Percentiles rank a stretch among this genome's conserved stretches.
Evolutionary conservation across 2,888 invertebrate genomes (phyloP).

Genomic region (Lasioglossum lativentre): DNA sequence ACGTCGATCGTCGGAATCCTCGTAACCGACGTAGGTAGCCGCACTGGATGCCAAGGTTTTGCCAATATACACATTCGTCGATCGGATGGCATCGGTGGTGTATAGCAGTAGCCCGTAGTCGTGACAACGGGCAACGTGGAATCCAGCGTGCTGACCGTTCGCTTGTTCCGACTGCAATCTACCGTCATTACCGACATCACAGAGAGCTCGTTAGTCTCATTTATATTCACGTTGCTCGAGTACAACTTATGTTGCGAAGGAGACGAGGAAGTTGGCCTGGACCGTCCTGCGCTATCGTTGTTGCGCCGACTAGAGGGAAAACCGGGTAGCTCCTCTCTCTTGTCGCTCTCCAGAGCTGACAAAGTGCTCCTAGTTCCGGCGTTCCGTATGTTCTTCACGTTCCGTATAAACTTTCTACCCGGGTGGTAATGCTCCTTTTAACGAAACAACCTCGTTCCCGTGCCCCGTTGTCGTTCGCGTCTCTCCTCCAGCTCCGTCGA

Average conservation of each 20-base stretch:
- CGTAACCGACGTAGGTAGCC: constrained; percentile 22
- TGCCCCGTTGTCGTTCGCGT: constrained; percentile 42
- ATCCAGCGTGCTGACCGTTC: constrained; percentile 76
- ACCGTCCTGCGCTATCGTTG: constrained; percentile 59
- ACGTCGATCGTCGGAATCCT: background rate
- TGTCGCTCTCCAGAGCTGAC: constrained; percentile 56
- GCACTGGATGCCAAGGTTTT: constrained; percentile 20
- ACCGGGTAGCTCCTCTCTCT: constrained; percentile 17
- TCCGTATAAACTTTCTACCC: constrained; percentile 67
- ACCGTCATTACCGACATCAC: constrained; percentile 83
- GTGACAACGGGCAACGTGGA: constrained; percentile 77
- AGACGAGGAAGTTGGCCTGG: constrained; percentile 66
- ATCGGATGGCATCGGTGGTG: constrained; percentile 12
- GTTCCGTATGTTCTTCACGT: constrained; percentile 64
- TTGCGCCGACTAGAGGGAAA: constrained; percentile 29
- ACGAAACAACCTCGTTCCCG: constrained; percentile 59
- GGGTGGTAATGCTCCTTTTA: constrained; percentile 64
- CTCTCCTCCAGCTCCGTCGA: constrained; percentile 9
- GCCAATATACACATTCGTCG: constrained; percentile 35
- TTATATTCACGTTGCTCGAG: constrained; percentile 80
- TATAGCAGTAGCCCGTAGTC: constrained; percentile 30
- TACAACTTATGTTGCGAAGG: constrained; percentile 68
- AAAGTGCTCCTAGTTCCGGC: constrained; percentile 55
- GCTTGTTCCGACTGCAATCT: constrained; percentile 79
- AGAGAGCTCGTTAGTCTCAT: constrained; percentile 84